Evolutionary conservation across 2,888 invertebrate species (phyloP).

Genomic region (Drosophila rellima): DNA sequence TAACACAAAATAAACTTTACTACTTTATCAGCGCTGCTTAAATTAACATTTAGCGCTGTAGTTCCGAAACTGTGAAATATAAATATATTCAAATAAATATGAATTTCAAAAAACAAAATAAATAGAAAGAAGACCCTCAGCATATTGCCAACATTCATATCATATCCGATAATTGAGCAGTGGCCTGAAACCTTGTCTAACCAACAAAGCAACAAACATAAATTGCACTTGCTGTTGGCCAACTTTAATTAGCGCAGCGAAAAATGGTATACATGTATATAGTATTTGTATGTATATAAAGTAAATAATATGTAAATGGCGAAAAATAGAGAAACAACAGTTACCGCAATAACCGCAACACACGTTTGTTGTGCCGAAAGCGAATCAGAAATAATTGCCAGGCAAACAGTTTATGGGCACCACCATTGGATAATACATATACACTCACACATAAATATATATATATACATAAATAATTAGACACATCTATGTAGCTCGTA

Average conservation of each 20-base stretch:
- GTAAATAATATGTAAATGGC: constrained; percentile 33
- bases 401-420: constrained; percentile 47
- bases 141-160: constrained; percentile 3
- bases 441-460: constrained; percentile 3
- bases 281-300: background rate
- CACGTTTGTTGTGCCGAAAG: constrained; percentile 36
- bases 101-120: background rate
- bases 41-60: background rate
- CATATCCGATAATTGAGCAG: constrained; percentile 8
- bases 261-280: constrained; percentile 15
- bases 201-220: constrained; percentile 16
- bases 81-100: constrained; percentile 1
- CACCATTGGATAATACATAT: constrained; percentile 8
- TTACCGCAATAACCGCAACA: constrained; percentile 59
- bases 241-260: constrained; percentile 44
- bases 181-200: constrained; percentile 20
- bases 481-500: constrained; percentile 2
- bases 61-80: background rate
- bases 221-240: constrained; percentile 44
- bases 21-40: too few relatives aligned
- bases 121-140: constrained; percentile 4
- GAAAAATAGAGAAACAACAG: constrained; percentile 30
- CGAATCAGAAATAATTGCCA: constrained; percentile 56
- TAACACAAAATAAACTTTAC: background rate
- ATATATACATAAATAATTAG: constrained; percentile 5